Percentiles rank a stretch among this genome's conserved stretches.
phyloP scores from a whole-genome alignment of 2,797 vertebrate species.

The Hemitrygon akajei region DNA sequence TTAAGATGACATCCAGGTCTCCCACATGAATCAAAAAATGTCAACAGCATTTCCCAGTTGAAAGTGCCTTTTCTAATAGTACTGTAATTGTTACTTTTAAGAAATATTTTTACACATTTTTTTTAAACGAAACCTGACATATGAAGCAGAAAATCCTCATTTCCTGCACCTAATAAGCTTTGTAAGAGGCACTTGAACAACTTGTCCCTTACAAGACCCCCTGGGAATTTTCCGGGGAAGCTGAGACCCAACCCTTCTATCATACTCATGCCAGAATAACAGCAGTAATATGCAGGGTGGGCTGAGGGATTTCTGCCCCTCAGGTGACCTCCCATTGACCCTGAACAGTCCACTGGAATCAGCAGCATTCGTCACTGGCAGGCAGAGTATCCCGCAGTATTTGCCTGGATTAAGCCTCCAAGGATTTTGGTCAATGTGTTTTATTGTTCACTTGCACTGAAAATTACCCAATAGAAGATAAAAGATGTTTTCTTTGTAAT shows the following conservation, averaged over 20 bases:
- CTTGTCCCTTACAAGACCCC: not conserved
- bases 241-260: not conserved
- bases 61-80: not conserved
- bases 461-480: not conserved
- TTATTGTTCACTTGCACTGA: not conserved
- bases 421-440: not conserved
- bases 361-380: not conserved
- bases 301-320: not conserved
- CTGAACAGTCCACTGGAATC: not conserved
- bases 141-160: not conserved
- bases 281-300: not conserved
- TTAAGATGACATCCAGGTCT: not conserved
- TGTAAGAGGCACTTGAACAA: not conserved
- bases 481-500: not conserved
- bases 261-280: not conserved
- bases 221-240: not conserved
- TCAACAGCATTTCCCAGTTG: not conserved
- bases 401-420: not conserved
- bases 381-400: not conserved
- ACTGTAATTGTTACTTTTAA: not conserved
- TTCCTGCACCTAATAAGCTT: not conserved
- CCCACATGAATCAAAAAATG: not conserved
- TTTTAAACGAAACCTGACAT: not conserved
- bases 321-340: not conserved
- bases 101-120: not conserved